These are phyloP conservation scores for Sebastes hopkinsi DNA, from an alignment of 2,797 vertebrate genomes.

Conservation along the genomic window DNA sequence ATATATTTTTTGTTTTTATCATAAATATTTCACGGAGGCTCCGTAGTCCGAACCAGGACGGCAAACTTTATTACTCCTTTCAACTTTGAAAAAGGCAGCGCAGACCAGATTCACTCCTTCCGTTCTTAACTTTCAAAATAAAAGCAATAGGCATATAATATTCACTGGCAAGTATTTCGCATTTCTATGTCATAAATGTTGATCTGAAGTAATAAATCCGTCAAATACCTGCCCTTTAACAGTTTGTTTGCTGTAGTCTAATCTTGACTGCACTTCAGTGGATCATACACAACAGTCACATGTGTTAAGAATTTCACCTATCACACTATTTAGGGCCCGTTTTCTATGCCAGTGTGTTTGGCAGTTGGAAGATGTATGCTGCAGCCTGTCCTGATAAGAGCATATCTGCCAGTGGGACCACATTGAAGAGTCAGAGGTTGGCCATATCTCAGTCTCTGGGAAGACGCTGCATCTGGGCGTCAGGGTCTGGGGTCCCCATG, in stretches of 20 bases:
- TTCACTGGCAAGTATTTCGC: too few relatives aligned
- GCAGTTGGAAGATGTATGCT: constrained; percentile 68
- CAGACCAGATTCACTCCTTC: too few relatives aligned
- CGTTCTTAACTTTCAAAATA: too few relatives aligned
- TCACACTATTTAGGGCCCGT: constrained; percentile 37
- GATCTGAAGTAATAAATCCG: constrained; percentile 10
- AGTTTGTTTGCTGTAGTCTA: constrained; percentile 26
- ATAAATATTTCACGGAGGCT: too few relatives aligned
- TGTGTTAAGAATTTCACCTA: constrained; percentile 46
- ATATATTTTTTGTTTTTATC: too few relatives aligned
- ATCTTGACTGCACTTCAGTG: constrained; percentile 45
- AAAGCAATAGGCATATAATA: too few relatives aligned
- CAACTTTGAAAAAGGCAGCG: too few relatives aligned
- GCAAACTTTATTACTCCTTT: too few relatives aligned
- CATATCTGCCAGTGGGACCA: constrained; percentile 69
- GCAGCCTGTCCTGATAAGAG: constrained; percentile 73
- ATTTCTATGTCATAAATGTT: neutral
- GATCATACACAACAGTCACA: constrained; percentile 53
- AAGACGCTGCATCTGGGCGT: constrained; percentile 36
- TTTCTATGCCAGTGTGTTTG: constrained; percentile 49
- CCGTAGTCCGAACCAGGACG: too few relatives aligned
- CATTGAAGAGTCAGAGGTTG: constrained; percentile 67
- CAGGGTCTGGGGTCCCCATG: constrained; percentile 47
- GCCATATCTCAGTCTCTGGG: constrained; percentile 67
- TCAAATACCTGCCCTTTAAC: constrained; percentile 7